phyloP scores from a whole-genome alignment of 1,140 invertebrate genomes.

The Coboldia fuscipes region DNA sequence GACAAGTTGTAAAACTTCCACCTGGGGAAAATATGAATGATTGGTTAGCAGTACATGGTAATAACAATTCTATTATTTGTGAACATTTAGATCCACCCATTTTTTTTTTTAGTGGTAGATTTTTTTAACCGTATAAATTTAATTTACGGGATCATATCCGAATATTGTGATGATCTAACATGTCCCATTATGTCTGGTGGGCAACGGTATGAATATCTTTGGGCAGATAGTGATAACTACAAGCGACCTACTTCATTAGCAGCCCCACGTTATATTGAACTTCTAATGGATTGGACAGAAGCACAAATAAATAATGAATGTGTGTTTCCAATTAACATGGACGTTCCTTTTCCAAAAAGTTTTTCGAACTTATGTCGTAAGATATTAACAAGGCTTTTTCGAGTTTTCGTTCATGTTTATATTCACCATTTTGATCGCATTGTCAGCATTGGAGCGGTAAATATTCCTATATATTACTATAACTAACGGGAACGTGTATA shows the following conservation, averaged over 20 bases:
- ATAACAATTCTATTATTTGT: conserved; percentile 2
- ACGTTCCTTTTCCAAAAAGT: conserved; percentile 75
- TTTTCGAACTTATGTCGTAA: conserved; percentile 65
- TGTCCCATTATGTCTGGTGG: conserved; percentile 90
- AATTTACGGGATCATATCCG: conserved; percentile 76
- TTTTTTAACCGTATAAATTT: conserved; percentile 93
- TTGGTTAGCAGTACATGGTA: conserved; percentile 91
- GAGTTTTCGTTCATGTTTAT: conserved; percentile 93
- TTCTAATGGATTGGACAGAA: conserved; percentile 92
- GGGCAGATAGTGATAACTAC: conserved; percentile 71
- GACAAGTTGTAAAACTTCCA: conserved; percentile 65
- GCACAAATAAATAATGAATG: conserved; percentile 77
- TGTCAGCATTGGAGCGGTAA: conserved; percentile 70
- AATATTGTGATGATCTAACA: conserved; percentile 64
- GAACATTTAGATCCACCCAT: background rate
- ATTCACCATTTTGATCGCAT: conserved; percentile 91
- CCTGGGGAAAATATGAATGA: conserved; percentile 75
- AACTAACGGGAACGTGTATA: background rate
- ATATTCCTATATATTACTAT: conserved; percentile 10
- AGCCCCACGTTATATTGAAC: conserved; percentile 67
- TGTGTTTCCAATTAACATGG: conserved; percentile 60
- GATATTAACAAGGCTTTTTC: conserved; percentile 74
- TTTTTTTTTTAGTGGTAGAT: conserved; percentile 55
- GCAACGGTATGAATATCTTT: conserved; percentile 73
- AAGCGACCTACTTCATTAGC: conserved; percentile 78